These are phyloP conservation scores for Drosophila stalkeri DNA, from an alignment of 2,888 invertebrate genomes.

Conservation along the genomic window DNA sequence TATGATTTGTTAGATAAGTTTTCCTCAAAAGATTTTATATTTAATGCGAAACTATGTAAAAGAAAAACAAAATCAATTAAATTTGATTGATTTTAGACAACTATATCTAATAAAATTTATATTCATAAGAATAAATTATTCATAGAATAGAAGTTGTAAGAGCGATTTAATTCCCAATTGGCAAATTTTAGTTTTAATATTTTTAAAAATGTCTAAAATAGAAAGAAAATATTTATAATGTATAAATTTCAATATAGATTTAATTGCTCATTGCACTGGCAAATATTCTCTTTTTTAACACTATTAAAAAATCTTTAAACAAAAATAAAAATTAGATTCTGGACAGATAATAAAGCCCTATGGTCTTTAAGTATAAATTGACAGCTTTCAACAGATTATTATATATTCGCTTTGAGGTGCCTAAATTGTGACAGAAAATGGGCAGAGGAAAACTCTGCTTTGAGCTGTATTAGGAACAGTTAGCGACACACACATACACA, in stretches of 20 bases:
- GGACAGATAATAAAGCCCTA: not conserved
- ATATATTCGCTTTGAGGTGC: conserved; percentile 55
- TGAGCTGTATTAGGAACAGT: conserved; percentile 11
- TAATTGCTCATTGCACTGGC: too few relatives aligned
- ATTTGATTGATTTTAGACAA: not conserved
- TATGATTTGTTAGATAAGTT: not conserved
- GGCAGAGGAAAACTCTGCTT: conserved; percentile 11
- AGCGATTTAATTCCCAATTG: too few relatives aligned
- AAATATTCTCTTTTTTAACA: too few relatives aligned
- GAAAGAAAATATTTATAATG: too few relatives aligned
- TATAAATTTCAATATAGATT: too few relatives aligned
- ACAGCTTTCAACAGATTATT: conserved; percentile 28
- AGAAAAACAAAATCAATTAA: not conserved
- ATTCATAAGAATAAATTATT: too few relatives aligned
- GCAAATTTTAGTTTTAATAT: too few relatives aligned
- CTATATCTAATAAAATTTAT: too few relatives aligned
- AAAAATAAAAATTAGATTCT: not conserved
- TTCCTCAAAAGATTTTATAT: not conserved
- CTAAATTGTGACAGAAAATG: conserved; percentile 47
- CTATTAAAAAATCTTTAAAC: not conserved
- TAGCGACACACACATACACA: conserved; percentile 33
- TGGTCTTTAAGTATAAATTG: conserved; percentile 11
- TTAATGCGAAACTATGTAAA: not conserved
- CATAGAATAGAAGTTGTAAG: too few relatives aligned
- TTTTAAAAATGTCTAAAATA: too few relatives aligned